A percentile compares a stretch with the other conserved stretches of the same genome.
These are phyloP conservation scores for Drosophila rellima DNA, from an alignment of 2,888 invertebrate genomes.

Conservation along the genomic window DNA sequence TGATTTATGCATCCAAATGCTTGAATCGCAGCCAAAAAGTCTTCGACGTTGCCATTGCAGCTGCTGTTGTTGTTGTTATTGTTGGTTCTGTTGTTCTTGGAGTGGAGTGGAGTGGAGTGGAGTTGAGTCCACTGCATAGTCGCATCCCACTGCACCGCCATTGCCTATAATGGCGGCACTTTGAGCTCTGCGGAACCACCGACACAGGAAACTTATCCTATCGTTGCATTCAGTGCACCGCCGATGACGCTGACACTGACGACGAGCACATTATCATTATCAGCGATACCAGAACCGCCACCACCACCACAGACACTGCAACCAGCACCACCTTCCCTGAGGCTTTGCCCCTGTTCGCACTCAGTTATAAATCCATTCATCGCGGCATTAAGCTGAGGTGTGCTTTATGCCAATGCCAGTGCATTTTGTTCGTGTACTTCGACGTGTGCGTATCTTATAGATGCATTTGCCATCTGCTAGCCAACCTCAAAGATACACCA, in stretches of 20 bases:
- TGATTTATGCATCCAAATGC: constrained; percentile 84
- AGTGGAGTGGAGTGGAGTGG: constrained; percentile 15
- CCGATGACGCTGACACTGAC: constrained; percentile 45
- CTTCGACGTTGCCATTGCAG: constrained; percentile 71
- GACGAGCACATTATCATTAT: constrained; percentile 77
- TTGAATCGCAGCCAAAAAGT: constrained; percentile 83
- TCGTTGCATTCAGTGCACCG: constrained; percentile 62
- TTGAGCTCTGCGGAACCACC: constrained; percentile 67
- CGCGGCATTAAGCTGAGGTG: constrained; percentile 48
- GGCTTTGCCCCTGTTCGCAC: constrained; percentile 63
- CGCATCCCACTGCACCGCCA: constrained; percentile 30
- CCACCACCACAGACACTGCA: constrained; percentile 6
- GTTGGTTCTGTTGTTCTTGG: constrained; percentile 41
- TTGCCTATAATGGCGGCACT: constrained; percentile 75
- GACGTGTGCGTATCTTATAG: constrained; percentile 26
- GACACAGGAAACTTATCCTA: constrained; percentile 65
- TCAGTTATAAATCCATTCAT: constrained; percentile 72
- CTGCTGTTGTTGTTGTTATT: constrained; percentile 49
- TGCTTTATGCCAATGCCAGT: constrained; percentile 46
- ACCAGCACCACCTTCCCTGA: constrained; percentile 16
- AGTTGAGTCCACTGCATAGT: constrained; percentile 43
- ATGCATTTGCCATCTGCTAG: constrained; percentile 42
- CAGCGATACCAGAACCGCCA: constrained; percentile 38
- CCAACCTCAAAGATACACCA: constrained; percentile 22
- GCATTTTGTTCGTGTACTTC: constrained; percentile 23